These are phyloP conservation scores for Tricholauxania praeusta DNA, from an alignment of 2,888 invertebrate genomes.

Conservation along the genomic window DNA sequence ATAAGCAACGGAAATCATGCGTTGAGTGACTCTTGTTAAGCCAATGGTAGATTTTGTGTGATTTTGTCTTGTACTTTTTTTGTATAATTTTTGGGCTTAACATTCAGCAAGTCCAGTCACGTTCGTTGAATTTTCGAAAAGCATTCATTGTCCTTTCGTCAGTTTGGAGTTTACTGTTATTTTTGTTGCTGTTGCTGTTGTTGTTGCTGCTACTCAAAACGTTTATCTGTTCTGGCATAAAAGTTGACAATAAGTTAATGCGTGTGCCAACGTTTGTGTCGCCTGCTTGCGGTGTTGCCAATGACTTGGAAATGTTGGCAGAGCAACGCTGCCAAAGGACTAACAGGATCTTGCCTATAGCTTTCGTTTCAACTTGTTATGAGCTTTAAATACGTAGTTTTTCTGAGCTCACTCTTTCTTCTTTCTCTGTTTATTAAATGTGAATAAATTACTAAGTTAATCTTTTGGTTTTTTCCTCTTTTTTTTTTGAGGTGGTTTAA, in stretches of 20 bases:
- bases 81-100: not conserved
- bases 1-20: not conserved
- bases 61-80: not conserved
- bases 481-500: not conserved
- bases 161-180: not conserved
- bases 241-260: conserved; percentile 25
- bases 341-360: not conserved
- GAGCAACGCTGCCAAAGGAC: conserved; percentile 2
- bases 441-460: conserved; percentile 8
- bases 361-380: no score
- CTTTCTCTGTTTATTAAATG: conserved; percentile 11
- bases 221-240: conserved; percentile 9
- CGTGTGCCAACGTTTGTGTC: conserved; percentile 5
- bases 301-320: conserved; percentile 1
- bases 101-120: conserved; percentile 28
- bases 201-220: not conserved
- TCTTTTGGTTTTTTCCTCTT: not conserved
- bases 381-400: no score
- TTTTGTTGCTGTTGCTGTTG: not conserved
- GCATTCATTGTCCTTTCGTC: conserved; percentile 23
- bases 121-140: conserved; percentile 19
- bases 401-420: not conserved
- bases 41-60: conserved; percentile 20
- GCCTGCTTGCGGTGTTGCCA: not conserved
- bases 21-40: conserved; percentile 29